Evolutionary conservation across 2,888 invertebrate species (phyloP).

Genomic region (Cosmia trapezina): DNA sequence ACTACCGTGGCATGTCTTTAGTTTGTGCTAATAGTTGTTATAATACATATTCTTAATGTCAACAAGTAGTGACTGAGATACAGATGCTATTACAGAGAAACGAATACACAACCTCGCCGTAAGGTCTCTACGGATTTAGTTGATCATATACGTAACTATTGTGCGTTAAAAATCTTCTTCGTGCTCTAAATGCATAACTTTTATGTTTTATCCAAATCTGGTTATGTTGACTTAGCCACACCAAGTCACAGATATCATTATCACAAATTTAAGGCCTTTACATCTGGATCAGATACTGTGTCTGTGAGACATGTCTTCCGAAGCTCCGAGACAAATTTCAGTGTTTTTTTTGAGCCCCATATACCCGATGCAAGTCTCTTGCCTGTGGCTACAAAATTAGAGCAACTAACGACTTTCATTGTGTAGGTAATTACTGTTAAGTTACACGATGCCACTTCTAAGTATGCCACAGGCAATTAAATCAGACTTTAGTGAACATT

Average conservation of each 20-base stretch:
- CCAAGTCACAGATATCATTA: not conserved
- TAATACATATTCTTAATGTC: not conserved
- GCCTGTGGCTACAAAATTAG: not conserved
- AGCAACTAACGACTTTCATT: not conserved
- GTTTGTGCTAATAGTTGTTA: not conserved
- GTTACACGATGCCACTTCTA: not conserved
- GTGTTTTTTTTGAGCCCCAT: not conserved
- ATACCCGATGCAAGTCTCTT: not conserved
- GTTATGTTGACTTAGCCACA: not conserved
- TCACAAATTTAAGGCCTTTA: not conserved
- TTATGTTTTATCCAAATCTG: not conserved
- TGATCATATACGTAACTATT: not conserved
- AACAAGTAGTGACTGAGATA: not conserved
- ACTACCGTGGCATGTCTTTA: not conserved
- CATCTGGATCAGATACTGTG: not conserved
- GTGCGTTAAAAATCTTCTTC: not conserved
- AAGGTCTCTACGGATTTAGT: not conserved
- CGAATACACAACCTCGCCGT: not conserved
- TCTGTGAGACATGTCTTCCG: not conserved
- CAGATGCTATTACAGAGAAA: no score
- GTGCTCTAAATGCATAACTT: not conserved
- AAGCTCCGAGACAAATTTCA: not conserved
- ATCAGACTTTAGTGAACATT: not conserved
- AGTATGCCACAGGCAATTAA: not conserved
- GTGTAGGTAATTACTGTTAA: not conserved